phyloP scores from a whole-genome alignment of 2,888 invertebrate species.

The Deilephila porcellus region DNA sequence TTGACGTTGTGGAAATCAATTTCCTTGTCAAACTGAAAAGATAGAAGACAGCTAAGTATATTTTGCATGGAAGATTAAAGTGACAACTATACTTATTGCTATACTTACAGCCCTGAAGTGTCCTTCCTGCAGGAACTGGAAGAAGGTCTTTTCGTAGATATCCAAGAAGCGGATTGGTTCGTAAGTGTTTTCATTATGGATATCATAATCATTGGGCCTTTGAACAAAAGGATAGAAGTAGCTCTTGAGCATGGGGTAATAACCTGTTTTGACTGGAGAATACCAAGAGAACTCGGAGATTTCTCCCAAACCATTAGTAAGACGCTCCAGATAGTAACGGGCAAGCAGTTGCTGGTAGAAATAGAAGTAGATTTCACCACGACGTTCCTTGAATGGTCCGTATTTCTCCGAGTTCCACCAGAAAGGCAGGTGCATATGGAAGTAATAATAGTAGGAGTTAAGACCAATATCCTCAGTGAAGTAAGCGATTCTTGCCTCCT shows the following conservation, averaged over 20 bases:
- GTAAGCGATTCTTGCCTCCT: conserved; percentile 86
- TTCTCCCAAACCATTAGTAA: conserved; percentile 86
- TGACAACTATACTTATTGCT: not conserved
- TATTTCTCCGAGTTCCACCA: conserved; percentile 85
- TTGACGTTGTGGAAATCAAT: conserved; percentile 65
- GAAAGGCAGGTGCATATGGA: conserved; percentile 86
- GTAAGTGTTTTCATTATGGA: conserved; percentile 76
- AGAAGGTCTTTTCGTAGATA: conserved; percentile 83
- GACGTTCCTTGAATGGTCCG: conserved; percentile 79
- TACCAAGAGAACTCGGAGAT: conserved; percentile 87
- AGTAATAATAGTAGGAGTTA: conserved; percentile 87
- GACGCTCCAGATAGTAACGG: conserved; percentile 89
- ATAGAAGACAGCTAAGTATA: not conserved
- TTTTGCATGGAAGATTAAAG: not conserved
- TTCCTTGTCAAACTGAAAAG: conserved; percentile 66
- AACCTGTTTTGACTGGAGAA: conserved; percentile 80
- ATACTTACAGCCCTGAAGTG: conserved; percentile 84
- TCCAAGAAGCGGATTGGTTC: conserved; percentile 84
- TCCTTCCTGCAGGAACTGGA: conserved; percentile 81
- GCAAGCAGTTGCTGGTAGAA: conserved; percentile 88
- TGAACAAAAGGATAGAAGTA: conserved; percentile 79
- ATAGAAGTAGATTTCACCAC: conserved; percentile 87
- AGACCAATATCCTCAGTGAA: conserved; percentile 89
- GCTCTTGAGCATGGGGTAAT: conserved; percentile 54
- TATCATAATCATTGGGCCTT: conserved; percentile 85